Evolutionary conservation across 2,888 invertebrate species (phyloP).

Genomic region (Caenorhabditis plicata): DNA sequence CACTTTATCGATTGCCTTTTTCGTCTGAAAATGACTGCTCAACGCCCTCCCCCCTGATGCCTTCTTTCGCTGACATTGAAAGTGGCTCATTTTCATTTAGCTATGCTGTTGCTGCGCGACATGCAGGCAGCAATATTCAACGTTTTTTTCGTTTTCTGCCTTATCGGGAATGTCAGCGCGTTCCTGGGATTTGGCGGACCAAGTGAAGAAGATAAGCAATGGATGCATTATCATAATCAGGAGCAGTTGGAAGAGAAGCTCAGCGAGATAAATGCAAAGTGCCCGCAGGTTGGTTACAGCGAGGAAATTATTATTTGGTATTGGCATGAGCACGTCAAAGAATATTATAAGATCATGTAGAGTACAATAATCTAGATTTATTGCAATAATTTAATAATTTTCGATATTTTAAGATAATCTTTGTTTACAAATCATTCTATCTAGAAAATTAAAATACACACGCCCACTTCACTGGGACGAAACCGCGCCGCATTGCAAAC

Average conservation of each 20-base stretch:
- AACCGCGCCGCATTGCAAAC: no score
- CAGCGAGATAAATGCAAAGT: conserved; percentile 71
- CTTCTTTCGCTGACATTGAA: conserved; percentile 6
- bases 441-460: no score
- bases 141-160: conserved; percentile 16
- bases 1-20: no score
- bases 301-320: no score
- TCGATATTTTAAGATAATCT: no score
- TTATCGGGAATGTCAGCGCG: conserved; percentile 18
- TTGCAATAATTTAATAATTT: no score
- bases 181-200: conserved; percentile 25
- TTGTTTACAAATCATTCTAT: no score
- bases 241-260: conserved; percentile 50
- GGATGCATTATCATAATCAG: conserved; percentile 61
- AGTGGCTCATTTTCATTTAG: conserved; percentile 15
- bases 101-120: conserved; percentile 29
- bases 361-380: no score
- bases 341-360: no score
- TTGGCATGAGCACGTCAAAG: no score
- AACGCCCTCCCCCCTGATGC: background rate
- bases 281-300: conserved; percentile 80
- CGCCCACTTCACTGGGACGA: no score
- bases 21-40: no score
- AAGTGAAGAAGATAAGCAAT: conserved; percentile 45
- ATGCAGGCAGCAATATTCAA: conserved; percentile 17